These are phyloP conservation scores for Thereva unica DNA, from an alignment of 2,888 invertebrate species.

Conservation along the genomic window DNA sequence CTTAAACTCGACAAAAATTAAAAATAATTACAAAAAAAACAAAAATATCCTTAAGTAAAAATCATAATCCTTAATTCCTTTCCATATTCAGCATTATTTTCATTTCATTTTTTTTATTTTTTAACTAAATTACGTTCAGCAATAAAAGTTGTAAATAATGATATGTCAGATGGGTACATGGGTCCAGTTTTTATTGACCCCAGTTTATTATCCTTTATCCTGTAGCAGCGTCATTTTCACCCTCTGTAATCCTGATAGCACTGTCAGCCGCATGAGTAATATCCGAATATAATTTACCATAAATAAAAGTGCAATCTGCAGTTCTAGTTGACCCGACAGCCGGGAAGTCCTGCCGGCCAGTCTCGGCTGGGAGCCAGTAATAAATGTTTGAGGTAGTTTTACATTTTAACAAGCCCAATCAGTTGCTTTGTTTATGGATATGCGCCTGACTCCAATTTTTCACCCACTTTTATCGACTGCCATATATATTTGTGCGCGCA, in stretches of 20 bases:
- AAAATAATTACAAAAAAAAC: too few species aligned
- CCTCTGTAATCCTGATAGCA: constrained; percentile 31
- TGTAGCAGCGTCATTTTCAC: constrained; percentile 26
- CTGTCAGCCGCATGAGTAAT: constrained; percentile 29
- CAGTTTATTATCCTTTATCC: constrained; percentile 33
- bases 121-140: constrained; percentile 15
- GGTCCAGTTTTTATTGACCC: constrained; percentile 28
- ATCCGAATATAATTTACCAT: constrained; percentile 29
- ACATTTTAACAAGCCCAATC: constrained; percentile 29
- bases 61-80: too few species aligned
- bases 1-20: too few species aligned
- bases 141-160: constrained; percentile 29
- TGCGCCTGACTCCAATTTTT: too few species aligned
- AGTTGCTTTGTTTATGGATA: background rate
- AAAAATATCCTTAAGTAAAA: too few species aligned
- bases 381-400: constrained; percentile 35
- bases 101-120: constrained; percentile 14
- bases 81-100: constrained; percentile 7
- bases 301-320: constrained; percentile 33
- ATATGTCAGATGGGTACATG: constrained; percentile 32
- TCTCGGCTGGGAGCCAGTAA: constrained; percentile 1
- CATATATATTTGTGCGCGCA: too few species aligned
- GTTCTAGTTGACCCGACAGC: constrained; percentile 2
- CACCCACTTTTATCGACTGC: too few species aligned
- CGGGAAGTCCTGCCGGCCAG: background rate